A percentile compares a stretch with the other conserved stretches of the same genome.
These are phyloP conservation scores for Perognathus longimembris DNA, from an alignment of 2,113 vertebrate genomes.

Conservation along the genomic window DNA sequence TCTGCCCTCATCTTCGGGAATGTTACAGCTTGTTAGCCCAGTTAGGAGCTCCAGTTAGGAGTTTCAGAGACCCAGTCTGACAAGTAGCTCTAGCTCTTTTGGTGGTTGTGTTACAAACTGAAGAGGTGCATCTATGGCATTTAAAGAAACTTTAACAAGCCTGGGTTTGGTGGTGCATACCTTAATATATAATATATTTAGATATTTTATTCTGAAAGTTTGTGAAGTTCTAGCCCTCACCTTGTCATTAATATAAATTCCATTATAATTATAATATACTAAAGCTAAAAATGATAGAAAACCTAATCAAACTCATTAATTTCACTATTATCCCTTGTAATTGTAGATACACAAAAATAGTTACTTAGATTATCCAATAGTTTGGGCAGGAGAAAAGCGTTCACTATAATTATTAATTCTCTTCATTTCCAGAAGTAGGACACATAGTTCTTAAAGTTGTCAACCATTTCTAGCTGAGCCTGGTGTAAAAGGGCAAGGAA, in stretches of 20 bases:
- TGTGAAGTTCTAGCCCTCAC: not conserved
- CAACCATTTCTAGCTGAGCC: not conserved
- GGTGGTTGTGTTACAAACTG: not conserved
- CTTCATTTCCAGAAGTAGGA: not conserved
- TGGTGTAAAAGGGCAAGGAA: not conserved
- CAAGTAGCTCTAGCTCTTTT: not conserved
- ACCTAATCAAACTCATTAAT: not conserved
- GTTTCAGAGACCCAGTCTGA: not conserved
- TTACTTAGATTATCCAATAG: not conserved
- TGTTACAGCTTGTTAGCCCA: not conserved
- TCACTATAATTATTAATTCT: not conserved
- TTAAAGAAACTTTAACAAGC: too few species aligned
- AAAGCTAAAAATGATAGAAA: not conserved
- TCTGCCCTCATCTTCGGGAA: not conserved
- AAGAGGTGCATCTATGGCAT: not conserved
- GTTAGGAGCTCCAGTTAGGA: not conserved
- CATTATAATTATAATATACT: not conserved
- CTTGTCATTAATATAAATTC: not conserved
- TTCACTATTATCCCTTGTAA: not conserved
- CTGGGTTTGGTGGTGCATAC: too few species aligned
- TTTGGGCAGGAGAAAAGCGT: not conserved
- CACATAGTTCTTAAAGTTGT: not conserved
- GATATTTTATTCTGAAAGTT: constrained; percentile 2
- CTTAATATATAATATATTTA: not conserved
- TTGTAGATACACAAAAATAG: not conserved